Evolutionary conservation across 2,113 vertebrate species (phyloP), one percentile per base, ranked within the genome.

Genomic region (Macroglossus sobrinus): DNA sequence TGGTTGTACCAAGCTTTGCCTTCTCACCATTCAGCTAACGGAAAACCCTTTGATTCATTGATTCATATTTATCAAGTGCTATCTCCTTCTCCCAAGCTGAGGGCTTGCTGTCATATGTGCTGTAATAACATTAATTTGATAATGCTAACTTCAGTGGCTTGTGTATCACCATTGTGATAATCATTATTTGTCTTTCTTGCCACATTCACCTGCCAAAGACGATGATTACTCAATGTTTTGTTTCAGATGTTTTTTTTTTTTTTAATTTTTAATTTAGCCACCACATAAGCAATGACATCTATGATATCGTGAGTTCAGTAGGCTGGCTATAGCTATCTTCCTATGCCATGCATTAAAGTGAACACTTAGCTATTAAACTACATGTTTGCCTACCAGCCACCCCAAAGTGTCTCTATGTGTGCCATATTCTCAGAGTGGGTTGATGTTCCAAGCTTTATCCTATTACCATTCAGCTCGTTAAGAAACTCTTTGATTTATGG

Each of bases 341-440:
- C 61, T 33, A 38, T 53, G 11, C 38, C 14, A 7, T 7, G 30
- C 7, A 10, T 8, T 10, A 18, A 43, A 22, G 26, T 21, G 45
- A 76, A 80, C 38, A 14, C 28, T 26, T 68, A 30, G 66, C n/a
- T 35, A 4, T 18, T 40, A 30, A 45, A 30, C 40, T 35, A 61
- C 55, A 33, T 3, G 4, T 19, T 15, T 68, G 28, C 33, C 40
- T 76, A 3, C 4, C 1, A 18, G 79, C 26, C 66, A 30, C 61
- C 82, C 35, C 3, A 18, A 43, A 38, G 38, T 5, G 0, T 26
- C 55, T 33, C 64, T 7, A 0, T 0, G 7, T 0, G n/a, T 1
- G 26, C 4, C 30, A 0, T 4, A 1, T 61, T 72, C 24, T 35
- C 35, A 43, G 5, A 0, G 22, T 4, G 40, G 53, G 45, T 14